A percentile compares a stretch with the other conserved stretches of the same genome.
These are phyloP conservation scores for Diarsia dahlii DNA, from an alignment of 2,888 invertebrate species.

Conservation along the genomic window DNA sequence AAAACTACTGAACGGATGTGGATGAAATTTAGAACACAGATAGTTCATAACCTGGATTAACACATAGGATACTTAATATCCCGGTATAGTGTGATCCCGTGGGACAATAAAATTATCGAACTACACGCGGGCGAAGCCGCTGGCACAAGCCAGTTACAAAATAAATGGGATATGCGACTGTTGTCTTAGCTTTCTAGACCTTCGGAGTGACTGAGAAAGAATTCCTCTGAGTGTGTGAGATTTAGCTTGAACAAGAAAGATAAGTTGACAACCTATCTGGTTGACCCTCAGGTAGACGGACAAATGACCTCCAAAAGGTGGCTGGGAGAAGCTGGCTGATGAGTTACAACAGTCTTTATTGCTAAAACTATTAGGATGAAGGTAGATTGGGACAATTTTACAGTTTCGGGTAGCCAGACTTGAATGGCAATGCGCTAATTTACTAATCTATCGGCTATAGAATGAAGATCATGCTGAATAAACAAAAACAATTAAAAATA, in stretches of 20 bases:
- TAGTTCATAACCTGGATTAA: too few relatives aligned
- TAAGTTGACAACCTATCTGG: neutral
- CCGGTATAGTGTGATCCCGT: too few relatives aligned
- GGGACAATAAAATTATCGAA: too few relatives aligned
- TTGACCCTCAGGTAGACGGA: neutral
- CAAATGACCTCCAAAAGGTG: neutral
- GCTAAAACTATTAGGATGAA: too few relatives aligned
- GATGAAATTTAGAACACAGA: too few relatives aligned
- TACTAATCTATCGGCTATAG: neutral
- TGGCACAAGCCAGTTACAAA: constrained; percentile 20
- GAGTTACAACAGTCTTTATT: too few relatives aligned
- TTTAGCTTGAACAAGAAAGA: neutral
- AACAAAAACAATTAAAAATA: neutral
- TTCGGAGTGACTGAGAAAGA: neutral
- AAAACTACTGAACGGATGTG: too few relatives aligned
- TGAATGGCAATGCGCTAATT: neutral
- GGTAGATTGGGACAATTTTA: too few relatives aligned
- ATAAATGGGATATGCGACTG: neutral
- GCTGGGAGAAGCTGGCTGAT: neutral
- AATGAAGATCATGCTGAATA: constrained; percentile 8
- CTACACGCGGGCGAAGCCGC: too few relatives aligned
- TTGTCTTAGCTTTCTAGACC: neutral
- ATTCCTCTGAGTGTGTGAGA: neutral
- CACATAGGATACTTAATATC: too few relatives aligned
- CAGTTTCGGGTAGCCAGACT: too few relatives aligned